These are phyloP conservation scores for Fulica atra DNA, from an alignment of 2,113 vertebrate species.

Conservation along the genomic window DNA sequence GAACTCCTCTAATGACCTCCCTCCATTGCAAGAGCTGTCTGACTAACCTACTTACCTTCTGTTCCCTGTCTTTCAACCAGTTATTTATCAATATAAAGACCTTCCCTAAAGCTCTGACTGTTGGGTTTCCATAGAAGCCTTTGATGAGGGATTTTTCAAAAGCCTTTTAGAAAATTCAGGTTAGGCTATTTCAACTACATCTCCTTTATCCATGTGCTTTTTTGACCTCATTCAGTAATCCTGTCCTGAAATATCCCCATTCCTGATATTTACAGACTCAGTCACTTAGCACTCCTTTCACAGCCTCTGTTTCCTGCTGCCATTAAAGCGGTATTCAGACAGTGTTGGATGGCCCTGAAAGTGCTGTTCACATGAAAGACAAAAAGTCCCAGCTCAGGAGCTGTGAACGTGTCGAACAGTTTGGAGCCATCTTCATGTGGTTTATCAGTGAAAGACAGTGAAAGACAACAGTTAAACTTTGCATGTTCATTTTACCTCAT, in stretches of 20 bases:
- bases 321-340: neutral
- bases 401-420: neutral
- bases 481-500: neutral
- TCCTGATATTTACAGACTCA: neutral
- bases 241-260: neutral
- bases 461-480: neutral
- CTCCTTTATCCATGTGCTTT: neutral
- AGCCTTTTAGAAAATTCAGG: slow-evolving; percentile 16
- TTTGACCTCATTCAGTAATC: neutral
- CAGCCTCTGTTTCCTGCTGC: neutral
- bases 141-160: slow-evolving; percentile 40
- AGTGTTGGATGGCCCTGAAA: neutral
- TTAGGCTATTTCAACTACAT: slow-evolving; percentile 18
- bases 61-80: slow-evolving; percentile 40
- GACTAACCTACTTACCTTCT: slow-evolving; percentile 50
- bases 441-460: neutral
- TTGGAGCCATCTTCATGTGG: neutral
- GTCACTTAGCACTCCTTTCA: neutral
- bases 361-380: neutral
- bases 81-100: slow-evolving; percentile 59
- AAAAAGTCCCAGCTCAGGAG: neutral
- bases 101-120: slow-evolving; percentile 13
- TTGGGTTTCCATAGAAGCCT: slow-evolving; percentile 47
- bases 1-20: slow-evolving; percentile 28
- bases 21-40: slow-evolving; percentile 3